These are phyloP conservation scores for Noctua comes DNA, from an alignment of 2,888 invertebrate genomes.

Conservation along the genomic window DNA sequence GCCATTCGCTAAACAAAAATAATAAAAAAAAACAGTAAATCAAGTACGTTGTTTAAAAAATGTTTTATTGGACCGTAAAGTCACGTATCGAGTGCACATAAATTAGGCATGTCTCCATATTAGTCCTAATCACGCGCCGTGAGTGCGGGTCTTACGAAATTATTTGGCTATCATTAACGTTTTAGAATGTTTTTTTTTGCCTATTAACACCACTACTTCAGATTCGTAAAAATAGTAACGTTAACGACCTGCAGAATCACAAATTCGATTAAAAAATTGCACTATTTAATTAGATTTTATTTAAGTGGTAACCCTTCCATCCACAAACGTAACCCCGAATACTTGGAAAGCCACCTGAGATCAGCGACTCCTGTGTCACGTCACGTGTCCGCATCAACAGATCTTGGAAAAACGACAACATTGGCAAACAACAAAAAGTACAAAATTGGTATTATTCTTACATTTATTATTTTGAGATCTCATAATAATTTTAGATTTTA, in stretches of 20 bases:
- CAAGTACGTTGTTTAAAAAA: constrained; percentile 50
- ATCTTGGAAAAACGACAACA: too few species aligned
- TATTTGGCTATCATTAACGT: constrained; percentile 22
- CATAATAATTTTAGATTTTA: too few species aligned
- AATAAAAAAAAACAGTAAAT: constrained; percentile 57
- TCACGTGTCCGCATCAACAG: too few species aligned
- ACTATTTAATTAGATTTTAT: too few species aligned
- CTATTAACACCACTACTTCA: constrained; percentile 6
- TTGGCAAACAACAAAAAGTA: too few species aligned
- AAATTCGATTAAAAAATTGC: too few species aligned
- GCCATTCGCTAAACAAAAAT: constrained; percentile 85
- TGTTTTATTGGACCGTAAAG: constrained; percentile 66
- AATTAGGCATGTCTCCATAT: constrained; percentile 70
- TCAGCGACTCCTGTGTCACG: too few species aligned
- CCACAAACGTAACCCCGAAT: too few species aligned
- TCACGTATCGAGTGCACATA: constrained; percentile 65
- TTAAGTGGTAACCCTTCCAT: too few species aligned
- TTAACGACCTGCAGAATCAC: not conserved
- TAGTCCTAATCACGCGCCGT: constrained; percentile 61
- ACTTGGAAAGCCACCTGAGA: too few species aligned
- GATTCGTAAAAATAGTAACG: constrained; percentile 4
- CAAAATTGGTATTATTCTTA: too few species aligned
- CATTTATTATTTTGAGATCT: too few species aligned
- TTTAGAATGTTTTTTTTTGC: constrained; percentile 29
- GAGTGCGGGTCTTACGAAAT: constrained; percentile 43